Evolutionary conservation across 2,113 vertebrate genomes (phyloP).

Genomic region (Lophura nycthemera): DNA sequence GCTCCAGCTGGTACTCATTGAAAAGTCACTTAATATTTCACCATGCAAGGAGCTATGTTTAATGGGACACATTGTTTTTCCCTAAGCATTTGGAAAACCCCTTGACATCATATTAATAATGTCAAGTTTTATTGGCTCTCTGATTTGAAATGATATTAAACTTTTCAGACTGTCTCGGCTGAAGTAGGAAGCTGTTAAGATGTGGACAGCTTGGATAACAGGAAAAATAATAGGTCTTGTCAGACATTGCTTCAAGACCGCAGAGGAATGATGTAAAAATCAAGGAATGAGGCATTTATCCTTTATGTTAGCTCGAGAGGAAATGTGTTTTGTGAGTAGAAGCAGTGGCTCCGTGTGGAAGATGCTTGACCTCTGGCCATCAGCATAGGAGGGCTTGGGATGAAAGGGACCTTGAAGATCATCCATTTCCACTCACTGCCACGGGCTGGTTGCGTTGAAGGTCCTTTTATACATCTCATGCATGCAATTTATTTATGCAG

Average conservation of each 20-base stretch:
- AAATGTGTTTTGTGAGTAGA: fast-evolving
- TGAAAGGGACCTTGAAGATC: neutral
- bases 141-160: constrained; percentile 82
- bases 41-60: constrained; percentile 68
- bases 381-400: neutral
- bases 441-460: fast-evolving
- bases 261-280: neutral
- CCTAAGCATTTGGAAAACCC: constrained; percentile 74
- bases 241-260: neutral
- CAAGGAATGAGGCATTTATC: fast-evolving
- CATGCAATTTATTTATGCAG: fast-evolving
- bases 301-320: fast-evolving
- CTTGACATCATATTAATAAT: constrained; percentile 82
- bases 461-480: fast-evolving
- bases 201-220: constrained; percentile 51
- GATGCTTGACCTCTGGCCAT: fast-evolving
- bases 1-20: constrained; percentile 76
- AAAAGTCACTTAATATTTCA: constrained; percentile 81
- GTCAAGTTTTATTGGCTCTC: constrained; percentile 81
- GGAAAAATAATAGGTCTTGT: constrained; percentile 44
- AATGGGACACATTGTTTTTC: constrained; percentile 77
- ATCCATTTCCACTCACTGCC: neutral
- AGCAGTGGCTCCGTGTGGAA: fast-evolving
- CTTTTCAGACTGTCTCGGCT: constrained; percentile 77
- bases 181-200: constrained; percentile 73